Conservation (phyloP, 2,113 vertebrate species). For the Pycnonotus jocosus region DNA sequence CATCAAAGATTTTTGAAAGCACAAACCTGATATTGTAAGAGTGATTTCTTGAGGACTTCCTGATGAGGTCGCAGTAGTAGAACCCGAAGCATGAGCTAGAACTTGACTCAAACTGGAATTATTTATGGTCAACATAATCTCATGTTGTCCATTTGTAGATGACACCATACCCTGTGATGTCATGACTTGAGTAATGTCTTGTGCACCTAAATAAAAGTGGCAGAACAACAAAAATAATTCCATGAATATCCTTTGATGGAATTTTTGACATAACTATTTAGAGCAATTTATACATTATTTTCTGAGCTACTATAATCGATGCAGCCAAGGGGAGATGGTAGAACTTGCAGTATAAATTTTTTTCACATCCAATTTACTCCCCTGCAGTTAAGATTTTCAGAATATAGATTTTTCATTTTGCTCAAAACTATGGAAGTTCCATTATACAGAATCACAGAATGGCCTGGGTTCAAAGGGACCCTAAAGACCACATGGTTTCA, state of each 20-base stretch:
- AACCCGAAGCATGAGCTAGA: slow-evolving; percentile 79
- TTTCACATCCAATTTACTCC: not conserved
- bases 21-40: slow-evolving; percentile 94
- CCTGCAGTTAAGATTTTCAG: not conserved
- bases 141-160: slow-evolving; percentile 77
- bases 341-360: not conserved
- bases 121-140: slow-evolving; percentile 97
- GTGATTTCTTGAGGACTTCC: slow-evolving; percentile 91
- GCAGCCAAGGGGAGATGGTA: not conserved
- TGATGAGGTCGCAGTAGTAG: slow-evolving; percentile 63
- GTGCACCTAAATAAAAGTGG: slow-evolving; percentile 72
- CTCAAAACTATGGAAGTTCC: not conserved
- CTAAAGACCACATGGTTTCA: not conserved
- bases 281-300: not conserved
- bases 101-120: slow-evolving; percentile 92
- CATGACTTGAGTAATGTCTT: slow-evolving; percentile 89
- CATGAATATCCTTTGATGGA: not conserved
- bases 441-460: not conserved
- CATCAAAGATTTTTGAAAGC: not conserved
- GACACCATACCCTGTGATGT: slow-evolving; percentile 80
- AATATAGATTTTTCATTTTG: not conserved
- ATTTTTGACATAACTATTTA: not conserved
- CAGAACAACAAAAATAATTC: not conserved
- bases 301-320: not conserved
- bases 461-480: not conserved